Conservation (phyloP, 2,888 invertebrate species). For the Hirtodrosophila duncani region DNA sequence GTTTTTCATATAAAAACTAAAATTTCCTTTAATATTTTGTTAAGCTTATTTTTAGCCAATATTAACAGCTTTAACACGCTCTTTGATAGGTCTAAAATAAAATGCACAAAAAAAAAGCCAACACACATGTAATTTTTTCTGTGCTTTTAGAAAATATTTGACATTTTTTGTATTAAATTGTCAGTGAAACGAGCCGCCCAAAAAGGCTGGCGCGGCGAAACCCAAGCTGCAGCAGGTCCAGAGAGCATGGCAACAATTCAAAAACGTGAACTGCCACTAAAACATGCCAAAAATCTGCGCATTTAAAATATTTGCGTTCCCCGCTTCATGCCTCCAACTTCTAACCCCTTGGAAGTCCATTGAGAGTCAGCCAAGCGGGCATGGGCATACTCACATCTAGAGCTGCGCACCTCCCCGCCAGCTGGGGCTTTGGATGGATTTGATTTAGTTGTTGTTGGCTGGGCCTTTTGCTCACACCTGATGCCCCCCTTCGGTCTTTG, state of each 20-base stretch:
- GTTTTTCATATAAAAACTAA: too few relatives aligned
- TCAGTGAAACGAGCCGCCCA: conserved; percentile 62
- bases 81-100: too few relatives aligned
- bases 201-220: conserved; percentile 16
- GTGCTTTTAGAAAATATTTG: conserved; percentile 53
- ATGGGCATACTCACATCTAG: conserved; percentile 7
- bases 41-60: too few relatives aligned
- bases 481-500: neutral
- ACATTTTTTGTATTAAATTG: conserved; percentile 68
- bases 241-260: conserved; percentile 61
- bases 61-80: too few relatives aligned
- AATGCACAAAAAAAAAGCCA: conserved; percentile 11
- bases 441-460: conserved; percentile 58
- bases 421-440: conserved; percentile 59
- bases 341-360: too few relatives aligned
- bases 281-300: conserved; percentile 73
- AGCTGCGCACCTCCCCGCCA: conserved; percentile 23
- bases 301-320: conserved; percentile 71
- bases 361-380: conserved; percentile 60
- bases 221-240: too few relatives aligned
- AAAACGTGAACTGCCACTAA: conserved; percentile 72
- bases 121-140: conserved; percentile 8
- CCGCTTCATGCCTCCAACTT: too few relatives aligned
- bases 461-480: conserved; percentile 41
- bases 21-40: too few relatives aligned